Evolutionary conservation across 2,113 vertebrate genomes (phyloP).

Genomic region (Theristicus caerulescens): DNA sequence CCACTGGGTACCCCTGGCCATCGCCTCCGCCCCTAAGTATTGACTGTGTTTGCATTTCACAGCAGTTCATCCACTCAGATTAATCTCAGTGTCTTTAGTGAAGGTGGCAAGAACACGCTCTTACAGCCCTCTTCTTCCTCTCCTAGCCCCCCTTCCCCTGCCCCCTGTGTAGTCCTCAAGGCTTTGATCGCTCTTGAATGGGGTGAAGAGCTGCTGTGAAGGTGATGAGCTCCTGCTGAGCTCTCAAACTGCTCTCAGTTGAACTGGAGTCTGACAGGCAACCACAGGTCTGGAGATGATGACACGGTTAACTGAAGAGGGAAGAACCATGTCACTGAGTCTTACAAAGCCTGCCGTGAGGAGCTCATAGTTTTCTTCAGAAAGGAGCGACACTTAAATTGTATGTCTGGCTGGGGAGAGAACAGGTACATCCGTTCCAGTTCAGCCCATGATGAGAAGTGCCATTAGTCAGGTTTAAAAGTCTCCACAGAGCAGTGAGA

Average conservation of each 20-base stretch:
- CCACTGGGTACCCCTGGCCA: fast-evolving
- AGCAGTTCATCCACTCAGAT: neutral
- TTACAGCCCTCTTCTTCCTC: neutral
- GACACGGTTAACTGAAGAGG: neutral
- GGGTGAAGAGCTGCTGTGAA: neutral
- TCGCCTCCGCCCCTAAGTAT: neutral
- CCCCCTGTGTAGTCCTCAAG: neutral
- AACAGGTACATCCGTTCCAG: neutral
- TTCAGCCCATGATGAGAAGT: neutral
- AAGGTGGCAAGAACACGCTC: neutral
- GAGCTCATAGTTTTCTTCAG: neutral
- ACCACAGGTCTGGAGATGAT: neutral
- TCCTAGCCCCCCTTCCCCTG: neutral
- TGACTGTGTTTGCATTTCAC: neutral
- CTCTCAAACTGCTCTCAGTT: neutral
- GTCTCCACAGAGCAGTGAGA: neutral
- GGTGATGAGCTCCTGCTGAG: neutral
- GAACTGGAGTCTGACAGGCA: neutral
- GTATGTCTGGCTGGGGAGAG: neutral
- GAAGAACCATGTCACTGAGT: neutral
- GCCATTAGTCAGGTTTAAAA: neutral
- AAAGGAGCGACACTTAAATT: neutral
- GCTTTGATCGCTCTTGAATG: fast-evolving
- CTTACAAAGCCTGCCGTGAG: neutral
- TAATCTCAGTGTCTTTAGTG: neutral